Evolutionary conservation across 2,113 vertebrate genomes (phyloP).

Genomic region (Seriola quinqueradiata): DNA sequence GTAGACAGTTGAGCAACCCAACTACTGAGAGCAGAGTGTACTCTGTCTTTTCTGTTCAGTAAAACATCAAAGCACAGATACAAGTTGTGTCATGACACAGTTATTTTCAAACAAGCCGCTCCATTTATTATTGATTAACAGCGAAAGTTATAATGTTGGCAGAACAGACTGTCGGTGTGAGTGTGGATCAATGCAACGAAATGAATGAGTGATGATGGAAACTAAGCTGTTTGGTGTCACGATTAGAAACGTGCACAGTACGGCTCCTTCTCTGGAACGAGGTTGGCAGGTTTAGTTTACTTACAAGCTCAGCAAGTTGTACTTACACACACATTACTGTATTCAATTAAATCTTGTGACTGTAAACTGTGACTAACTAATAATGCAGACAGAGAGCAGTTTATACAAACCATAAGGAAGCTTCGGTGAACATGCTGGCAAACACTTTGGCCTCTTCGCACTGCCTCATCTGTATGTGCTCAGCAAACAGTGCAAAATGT

Average conservation of each 20-base stretch:
- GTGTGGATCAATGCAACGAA: neutral
- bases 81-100: neutral
- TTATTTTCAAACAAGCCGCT: neutral
- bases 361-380: neutral
- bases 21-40: no score
- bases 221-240: neutral
- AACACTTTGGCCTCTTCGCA: neutral
- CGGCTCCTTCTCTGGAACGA: neutral
- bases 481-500: conserved; percentile 42
- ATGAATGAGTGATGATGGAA: neutral
- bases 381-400: neutral
- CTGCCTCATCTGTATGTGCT: conserved; percentile 32
- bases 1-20: neutral
- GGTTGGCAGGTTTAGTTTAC: neutral
- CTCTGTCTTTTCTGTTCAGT: neutral
- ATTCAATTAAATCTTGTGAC: neutral
- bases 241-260: neutral
- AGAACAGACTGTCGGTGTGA: neutral
- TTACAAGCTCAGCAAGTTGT: neutral
- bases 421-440: neutral
- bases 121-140: neutral
- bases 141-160: neutral
- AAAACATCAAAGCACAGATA: neutral
- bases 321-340: neutral
- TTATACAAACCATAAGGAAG: neutral